phyloP scores from a whole-genome alignment of 2,888 invertebrate genomes.

The Nysson spinosus region DNA sequence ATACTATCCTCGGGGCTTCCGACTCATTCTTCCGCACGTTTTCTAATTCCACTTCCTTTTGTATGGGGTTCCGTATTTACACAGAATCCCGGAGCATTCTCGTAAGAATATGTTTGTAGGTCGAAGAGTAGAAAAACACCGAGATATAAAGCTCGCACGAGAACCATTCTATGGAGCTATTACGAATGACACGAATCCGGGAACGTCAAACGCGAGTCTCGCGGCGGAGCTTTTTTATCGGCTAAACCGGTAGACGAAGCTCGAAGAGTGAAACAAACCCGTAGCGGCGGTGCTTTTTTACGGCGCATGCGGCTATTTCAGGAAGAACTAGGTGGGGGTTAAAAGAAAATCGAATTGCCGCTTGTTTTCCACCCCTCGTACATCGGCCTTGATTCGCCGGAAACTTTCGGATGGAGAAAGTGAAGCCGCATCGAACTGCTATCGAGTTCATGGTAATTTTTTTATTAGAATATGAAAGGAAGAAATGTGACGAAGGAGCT shows the following conservation, averaged over 20 bases:
- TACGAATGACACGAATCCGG: constrained; percentile 30
- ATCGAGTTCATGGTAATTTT: constrained; percentile 19
- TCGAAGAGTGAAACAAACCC: constrained; percentile 62
- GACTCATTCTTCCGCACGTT: constrained; percentile 27
- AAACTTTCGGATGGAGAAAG: constrained; percentile 28
- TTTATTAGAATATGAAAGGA: neutral
- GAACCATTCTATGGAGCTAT: no score
- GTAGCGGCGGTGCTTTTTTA: constrained; percentile 62
- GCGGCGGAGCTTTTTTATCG: constrained; percentile 73
- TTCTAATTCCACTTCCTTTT: constrained; percentile 8
- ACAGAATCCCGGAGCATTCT: no score
- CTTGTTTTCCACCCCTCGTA: constrained; percentile 42
- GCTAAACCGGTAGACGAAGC: constrained; percentile 63
- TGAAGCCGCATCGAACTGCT: constrained; percentile 15
- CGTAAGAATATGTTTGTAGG: no score
- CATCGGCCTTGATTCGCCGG: constrained; percentile 22
- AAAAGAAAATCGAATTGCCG: constrained; percentile 60
- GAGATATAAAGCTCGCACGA: no score
- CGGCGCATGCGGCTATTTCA: constrained; percentile 71
- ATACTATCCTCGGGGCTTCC: constrained; percentile 49
- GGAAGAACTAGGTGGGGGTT: constrained; percentile 49
- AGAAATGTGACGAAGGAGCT: neutral
- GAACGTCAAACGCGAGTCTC: constrained; percentile 53
- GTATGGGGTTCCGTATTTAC: no score
- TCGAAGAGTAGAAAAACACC: no score